These are phyloP conservation scores for Sphaeridia pumilis DNA, from an alignment of 2,888 invertebrate species.

Conservation along the genomic window DNA sequence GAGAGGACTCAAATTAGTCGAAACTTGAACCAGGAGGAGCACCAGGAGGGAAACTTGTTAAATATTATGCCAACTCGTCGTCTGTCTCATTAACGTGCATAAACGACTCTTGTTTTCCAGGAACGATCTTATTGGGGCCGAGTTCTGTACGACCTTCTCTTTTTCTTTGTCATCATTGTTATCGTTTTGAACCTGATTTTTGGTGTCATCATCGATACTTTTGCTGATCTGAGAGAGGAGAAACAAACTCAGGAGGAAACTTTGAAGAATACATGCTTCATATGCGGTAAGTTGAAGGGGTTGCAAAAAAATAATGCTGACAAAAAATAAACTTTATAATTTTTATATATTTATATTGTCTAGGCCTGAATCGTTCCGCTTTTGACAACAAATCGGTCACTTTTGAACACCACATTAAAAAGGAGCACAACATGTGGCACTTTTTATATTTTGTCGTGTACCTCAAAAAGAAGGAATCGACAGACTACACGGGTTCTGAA, in stretches of 20 bases:
- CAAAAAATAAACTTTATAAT: too few species aligned
- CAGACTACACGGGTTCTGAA: constrained; percentile 96
- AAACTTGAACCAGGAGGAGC: too few species aligned
- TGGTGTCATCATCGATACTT: constrained; percentile 99
- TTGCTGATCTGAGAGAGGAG: constrained; percentile 96
- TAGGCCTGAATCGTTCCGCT: constrained; percentile 74
- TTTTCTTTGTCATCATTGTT: constrained; percentile 99
- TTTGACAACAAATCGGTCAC: constrained; percentile 90
- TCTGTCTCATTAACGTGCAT: not conserved
- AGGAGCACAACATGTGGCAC: constrained; percentile 99
- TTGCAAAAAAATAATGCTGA: too few species aligned
- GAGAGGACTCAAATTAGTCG: too few species aligned
- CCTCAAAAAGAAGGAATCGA: constrained; percentile 90
- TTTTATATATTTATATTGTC: too few species aligned
- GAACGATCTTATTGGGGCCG: constrained; percentile 87
- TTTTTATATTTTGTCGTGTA: constrained; percentile 97
- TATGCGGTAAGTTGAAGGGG: constrained; percentile 65
- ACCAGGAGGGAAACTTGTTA: too few species aligned
- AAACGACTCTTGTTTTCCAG: constrained; percentile 46
- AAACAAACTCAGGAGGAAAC: constrained; percentile 98
- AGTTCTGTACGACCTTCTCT: constrained; percentile 93
- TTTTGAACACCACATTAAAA: constrained; percentile 95
- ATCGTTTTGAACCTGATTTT: constrained; percentile 98
- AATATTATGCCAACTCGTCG: too few species aligned
- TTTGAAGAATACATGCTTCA: constrained; percentile 93